Base-by-base conservation (phyloP, 2,888 invertebrate genomes). In the Conus canariensis region DNA sequence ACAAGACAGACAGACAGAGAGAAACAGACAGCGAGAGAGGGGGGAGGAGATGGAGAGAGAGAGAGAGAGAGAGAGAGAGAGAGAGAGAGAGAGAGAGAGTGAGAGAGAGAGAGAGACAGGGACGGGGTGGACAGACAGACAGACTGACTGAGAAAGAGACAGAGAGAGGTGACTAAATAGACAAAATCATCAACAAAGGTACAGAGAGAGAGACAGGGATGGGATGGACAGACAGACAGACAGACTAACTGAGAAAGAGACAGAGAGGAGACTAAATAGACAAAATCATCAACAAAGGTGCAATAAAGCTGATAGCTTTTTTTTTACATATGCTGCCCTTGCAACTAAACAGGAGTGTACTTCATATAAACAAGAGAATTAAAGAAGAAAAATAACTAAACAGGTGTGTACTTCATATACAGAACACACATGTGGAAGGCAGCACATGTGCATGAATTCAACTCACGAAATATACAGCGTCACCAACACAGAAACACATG, bases 31-130 rank as follows among this genome's bases (percentile, higher is more conserved):
- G 25, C 0, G 64, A 25, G 16, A 14, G 25, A 22, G 60, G 5
- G 60, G 19, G 22, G 19, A 19, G 19, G 74, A 74, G 74, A 74
- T 12, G 19, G 74, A 74, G 74, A 74, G 74, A 74, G 74, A 74
- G 7, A 74, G n/a, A 74, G 74, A 74, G 74, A 74, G 74, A 74
- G 74, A 74, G 74, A 74, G 74, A 74, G 74, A 74, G 74, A 74
- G n/a, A 74, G 74, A 74, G 74, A 74, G 56, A 56, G 58, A 56
- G 45, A 83, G 56, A 83, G 83, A 83, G 45, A 56, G 45, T 5
- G 58, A 58, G 58, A 83, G 83, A 83, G 56, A 45, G 7, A 58
- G 83, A 56, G 45, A 83, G 45, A 25, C 5, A 83, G 45, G 4
- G 45, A 58, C 25, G 56, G 60, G 77, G n/a, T 10, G 77, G 82